These are phyloP conservation scores for Volucella inanis DNA, from an alignment of 2,888 invertebrate genomes.

Conservation along the genomic window DNA sequence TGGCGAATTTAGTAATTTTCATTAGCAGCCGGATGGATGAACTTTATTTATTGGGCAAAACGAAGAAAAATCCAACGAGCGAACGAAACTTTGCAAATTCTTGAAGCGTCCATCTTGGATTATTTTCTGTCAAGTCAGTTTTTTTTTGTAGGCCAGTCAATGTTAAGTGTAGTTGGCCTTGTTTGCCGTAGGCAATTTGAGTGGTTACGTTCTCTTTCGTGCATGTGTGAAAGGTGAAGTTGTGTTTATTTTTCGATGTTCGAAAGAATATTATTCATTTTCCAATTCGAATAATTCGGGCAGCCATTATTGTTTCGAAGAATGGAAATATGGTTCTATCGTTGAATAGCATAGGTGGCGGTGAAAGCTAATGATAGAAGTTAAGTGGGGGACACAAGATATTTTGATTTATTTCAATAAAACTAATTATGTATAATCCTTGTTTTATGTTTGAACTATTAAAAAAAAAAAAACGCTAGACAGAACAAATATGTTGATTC, in stretches of 20 bases:
- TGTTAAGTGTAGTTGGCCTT: background rate
- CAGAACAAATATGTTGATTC: no score
- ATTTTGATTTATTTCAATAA: background rate
- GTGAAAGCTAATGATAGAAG: fast-evolving
- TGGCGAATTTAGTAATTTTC: slow-evolving; percentile 32
- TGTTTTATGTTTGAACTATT: background rate
- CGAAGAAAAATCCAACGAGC: slow-evolving; percentile 64
- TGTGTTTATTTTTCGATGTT: slow-evolving; percentile 70
- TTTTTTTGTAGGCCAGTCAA: slow-evolving; percentile 48
- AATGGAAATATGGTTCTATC: background rate
- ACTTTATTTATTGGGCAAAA: slow-evolving; percentile 63
- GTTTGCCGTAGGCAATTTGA: slow-evolving; percentile 3
- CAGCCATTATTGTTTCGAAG: slow-evolving; percentile 65
- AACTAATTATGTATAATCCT: background rate
- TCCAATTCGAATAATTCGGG: slow-evolving; percentile 23
- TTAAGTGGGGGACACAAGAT: slow-evolving; percentile 9
- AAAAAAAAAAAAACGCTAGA: background rate
- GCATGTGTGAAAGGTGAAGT: slow-evolving; percentile 38
- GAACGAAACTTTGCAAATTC: slow-evolving; percentile 69
- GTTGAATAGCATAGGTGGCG: slow-evolving; percentile 37
- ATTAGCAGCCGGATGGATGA: slow-evolving; percentile 35
- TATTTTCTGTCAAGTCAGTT: slow-evolving; percentile 71
- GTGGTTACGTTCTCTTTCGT: slow-evolving; percentile 22
- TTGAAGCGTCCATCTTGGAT: slow-evolving; percentile 73
- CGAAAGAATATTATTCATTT: slow-evolving; percentile 40